Evolutionary conservation across 2,797 vertebrate genomes (phyloP).

Genomic region (Halcyon leucocephala): DNA sequence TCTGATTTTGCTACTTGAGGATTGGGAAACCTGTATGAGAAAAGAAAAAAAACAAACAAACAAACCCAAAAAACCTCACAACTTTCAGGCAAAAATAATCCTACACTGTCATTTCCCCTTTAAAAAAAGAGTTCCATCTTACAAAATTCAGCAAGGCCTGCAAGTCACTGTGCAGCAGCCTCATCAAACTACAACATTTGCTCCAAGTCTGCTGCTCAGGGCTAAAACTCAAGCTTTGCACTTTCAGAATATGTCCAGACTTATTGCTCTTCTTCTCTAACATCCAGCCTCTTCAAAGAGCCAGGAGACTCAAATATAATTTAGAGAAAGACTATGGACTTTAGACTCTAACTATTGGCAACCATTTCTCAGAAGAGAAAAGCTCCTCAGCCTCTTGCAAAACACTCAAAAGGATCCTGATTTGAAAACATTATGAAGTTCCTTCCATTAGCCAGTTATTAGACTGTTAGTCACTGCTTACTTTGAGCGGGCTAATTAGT

Average conservation of each 20-base stretch:
- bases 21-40: neutral
- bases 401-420: conserved; percentile 43
- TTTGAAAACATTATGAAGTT: conserved; percentile 61
- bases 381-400: conserved; percentile 20
- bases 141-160: neutral
- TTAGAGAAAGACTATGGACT: neutral
- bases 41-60: too few relatives aligned
- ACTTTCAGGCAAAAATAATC: neutral
- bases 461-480: conserved; percentile 85
- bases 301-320: neutral
- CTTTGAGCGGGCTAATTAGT: conserved; percentile 89
- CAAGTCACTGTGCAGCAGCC: rapidly evolving
- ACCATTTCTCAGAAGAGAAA: conserved; percentile 12
- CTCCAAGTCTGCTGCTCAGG: neutral
- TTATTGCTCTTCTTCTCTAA: neutral
- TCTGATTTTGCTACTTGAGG: neutral
- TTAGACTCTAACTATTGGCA: neutral
- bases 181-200: neutral
- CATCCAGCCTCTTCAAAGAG: neutral
- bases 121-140: neutral
- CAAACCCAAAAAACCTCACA: too few relatives aligned
- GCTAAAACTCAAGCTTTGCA: neutral
- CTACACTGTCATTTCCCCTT: neutral
- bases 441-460: conserved; percentile 78
- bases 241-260: neutral